phyloP scores from a whole-genome alignment of 2,113 vertebrate genomes.

The Perca fluviatilis region DNA sequence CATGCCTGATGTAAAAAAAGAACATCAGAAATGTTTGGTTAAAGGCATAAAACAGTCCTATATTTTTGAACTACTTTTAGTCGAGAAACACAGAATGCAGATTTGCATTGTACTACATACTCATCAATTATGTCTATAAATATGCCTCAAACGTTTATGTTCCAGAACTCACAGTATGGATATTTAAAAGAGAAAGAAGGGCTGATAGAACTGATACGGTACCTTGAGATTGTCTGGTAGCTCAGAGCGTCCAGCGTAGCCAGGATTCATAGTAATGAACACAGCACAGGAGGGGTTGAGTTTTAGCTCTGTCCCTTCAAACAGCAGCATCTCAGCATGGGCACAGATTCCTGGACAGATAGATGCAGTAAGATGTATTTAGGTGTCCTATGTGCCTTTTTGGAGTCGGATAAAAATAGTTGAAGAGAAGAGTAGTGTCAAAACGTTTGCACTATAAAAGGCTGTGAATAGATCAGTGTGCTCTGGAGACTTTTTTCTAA shows the following conservation, averaged over 20 bases:
- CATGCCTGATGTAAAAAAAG: too few relatives aligned
- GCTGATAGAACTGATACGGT: neutral
- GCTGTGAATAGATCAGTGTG: neutral
- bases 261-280: conserved; percentile 96
- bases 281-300: conserved; percentile 92
- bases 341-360: conserved; percentile 86
- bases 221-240: conserved; percentile 95
- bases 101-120: neutral
- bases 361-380: neutral
- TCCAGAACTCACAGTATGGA: neutral
- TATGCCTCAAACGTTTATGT: neutral
- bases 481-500: neutral
- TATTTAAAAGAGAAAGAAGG: neutral
- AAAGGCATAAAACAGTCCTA: neutral
- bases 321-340: conserved; percentile 85
- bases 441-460: neutral
- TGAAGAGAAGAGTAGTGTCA: neutral
- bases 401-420: neutral
- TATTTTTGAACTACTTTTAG: neutral
- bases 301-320: conserved; percentile 92
- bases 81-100: neutral
- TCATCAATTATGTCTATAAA: neutral
- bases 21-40: neutral
- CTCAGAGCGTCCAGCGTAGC: conserved; percentile 93
- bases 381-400: neutral